phyloP scores from a whole-genome alignment of 1,140 invertebrate species.

The Acarapis woodi region DNA sequence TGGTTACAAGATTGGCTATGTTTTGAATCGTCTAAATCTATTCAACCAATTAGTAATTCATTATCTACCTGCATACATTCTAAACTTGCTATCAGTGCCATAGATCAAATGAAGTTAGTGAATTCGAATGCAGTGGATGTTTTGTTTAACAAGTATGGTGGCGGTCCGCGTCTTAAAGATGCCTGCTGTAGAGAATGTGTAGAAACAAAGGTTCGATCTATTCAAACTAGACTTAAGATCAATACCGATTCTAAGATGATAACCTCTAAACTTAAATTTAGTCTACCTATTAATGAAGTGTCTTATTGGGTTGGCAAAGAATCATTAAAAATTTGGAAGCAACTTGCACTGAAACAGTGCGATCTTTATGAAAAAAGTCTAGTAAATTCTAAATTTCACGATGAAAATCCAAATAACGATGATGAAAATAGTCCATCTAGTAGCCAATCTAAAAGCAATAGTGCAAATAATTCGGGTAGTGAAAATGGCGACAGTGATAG shows the following conservation, averaged over 20 bases:
- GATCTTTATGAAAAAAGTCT: background rate
- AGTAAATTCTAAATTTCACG: background rate
- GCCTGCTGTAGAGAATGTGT: conserved; percentile 24
- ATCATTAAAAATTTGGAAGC: conserved; percentile 19
- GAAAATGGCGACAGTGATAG: background rate
- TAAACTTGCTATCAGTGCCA: background rate
- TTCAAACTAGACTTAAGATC: conserved; percentile 15
- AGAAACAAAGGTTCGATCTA: conserved; percentile 19
- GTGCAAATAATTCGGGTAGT: too few species aligned
- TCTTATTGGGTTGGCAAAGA: conserved; percentile 19
- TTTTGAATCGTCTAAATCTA: conserved; percentile 13
- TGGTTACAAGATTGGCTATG: conserved; percentile 11
- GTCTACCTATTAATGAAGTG: conserved; percentile 2
- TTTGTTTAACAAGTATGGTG: conserved; percentile 21
- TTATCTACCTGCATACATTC: conserved; percentile 8
- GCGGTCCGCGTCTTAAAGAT: conserved; percentile 19
- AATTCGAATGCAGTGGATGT: conserved; percentile 2
- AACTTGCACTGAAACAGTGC: conserved; percentile 8
- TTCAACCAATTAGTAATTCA: conserved; percentile 13
- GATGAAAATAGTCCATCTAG: background rate
- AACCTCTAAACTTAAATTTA: conserved; percentile 14
- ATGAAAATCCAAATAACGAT: too few species aligned
- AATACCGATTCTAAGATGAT: conserved; percentile 18
- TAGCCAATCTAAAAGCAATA: too few species aligned
- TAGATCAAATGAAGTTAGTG: conserved; percentile 2